Base-by-base conservation (phyloP, 2,888 invertebrate species). In the Spilarctia lutea region DNA sequence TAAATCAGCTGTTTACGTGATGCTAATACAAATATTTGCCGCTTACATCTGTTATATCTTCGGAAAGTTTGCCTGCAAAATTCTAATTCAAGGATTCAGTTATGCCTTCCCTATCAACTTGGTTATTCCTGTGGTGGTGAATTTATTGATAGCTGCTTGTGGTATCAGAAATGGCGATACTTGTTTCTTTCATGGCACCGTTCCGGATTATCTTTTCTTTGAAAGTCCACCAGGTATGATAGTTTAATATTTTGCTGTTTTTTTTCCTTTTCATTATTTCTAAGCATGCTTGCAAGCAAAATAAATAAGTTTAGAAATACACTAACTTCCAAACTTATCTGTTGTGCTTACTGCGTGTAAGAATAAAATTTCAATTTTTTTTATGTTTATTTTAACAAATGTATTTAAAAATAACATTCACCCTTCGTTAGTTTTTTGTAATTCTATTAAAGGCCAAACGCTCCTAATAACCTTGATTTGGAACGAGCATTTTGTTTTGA, bases 21-120 rank as follows among this genome's bases (percentile, higher is more conserved):
- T 98, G 70, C 91, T 98, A 16, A 96, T 99, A 63, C 99, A 99
- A 94, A 96, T 99, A 69, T 96, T 97, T 73, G 97, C 98, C 3
- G 97, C 98, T 8, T 98, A 99, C 88, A 96, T 99, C 71, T 98
- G 98, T 86, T 99, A 99, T 88, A 98, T 99, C 83, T 98, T 99
- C 88, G 99, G 98, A 81, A 99, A 99, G 94, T 99, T 99, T 84
- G 99, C 99, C 6, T 99, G 99, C 95, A 99, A 99, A 95, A 99
- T 99, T 87, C 97, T 99, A 87, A 99, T 99, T 83, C 99, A 99
- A 96, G 98, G 99, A 35, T 99, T 99, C 96, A 99, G 99, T 90
- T 99, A 99, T 90, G 99, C 99, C 0, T 98, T 99, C 85, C 99
- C 99, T 0, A 98, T 99, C 11, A 98, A 98, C 92, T 96, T 99